These are phyloP conservation scores for Haemorhous mexicanus DNA, from an alignment of 2,113 vertebrate genomes.

Conservation along the genomic window DNA sequence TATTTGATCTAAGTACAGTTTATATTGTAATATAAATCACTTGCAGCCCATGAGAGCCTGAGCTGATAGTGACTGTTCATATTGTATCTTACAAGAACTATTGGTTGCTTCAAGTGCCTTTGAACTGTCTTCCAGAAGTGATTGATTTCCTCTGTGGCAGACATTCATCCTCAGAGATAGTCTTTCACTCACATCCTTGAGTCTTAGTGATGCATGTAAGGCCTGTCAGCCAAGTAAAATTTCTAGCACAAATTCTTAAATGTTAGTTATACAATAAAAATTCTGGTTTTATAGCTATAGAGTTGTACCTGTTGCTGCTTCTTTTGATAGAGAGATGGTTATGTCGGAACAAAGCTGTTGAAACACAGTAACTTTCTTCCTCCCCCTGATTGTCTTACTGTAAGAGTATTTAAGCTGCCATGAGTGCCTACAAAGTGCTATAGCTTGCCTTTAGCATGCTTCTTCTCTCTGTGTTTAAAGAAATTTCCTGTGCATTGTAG, in stretches of 20 bases:
- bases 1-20: background rate
- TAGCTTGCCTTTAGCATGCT: background rate
- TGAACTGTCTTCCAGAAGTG: background rate
- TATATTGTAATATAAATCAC: background rate
- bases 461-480: background rate
- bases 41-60: background rate
- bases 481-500: background rate
- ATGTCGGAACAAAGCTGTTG: background rate
- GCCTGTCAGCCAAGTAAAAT: background rate
- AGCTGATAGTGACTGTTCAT: background rate
- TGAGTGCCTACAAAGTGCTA: background rate
- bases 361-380: background rate
- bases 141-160: background rate
- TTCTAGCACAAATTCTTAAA: background rate
- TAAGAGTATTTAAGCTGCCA: background rate
- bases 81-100: background rate
- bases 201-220: background rate
- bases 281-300: background rate
- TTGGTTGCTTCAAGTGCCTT: background rate
- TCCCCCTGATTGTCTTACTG: background rate
- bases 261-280: background rate
- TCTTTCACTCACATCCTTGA: background rate
- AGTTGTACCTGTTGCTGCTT: background rate
- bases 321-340: background rate
- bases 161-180: background rate